A percentile compares a stretch with the other conserved stretches of the same genome.
These are phyloP conservation scores for Lithodes maja DNA, from an alignment of 2,888 invertebrate genomes.

Conservation along the genomic window DNA sequence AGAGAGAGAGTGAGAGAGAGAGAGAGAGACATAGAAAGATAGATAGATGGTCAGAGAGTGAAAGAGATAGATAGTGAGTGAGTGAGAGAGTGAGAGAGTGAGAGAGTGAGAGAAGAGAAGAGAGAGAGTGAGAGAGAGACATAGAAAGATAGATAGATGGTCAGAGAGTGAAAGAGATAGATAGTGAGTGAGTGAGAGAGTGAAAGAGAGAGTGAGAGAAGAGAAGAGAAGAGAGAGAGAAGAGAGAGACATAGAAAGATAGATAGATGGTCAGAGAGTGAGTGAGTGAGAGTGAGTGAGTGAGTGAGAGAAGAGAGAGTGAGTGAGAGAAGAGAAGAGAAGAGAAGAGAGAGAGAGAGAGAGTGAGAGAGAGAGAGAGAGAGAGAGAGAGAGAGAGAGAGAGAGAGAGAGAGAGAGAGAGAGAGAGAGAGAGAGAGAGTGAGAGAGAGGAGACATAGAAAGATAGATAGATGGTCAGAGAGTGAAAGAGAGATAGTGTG, in stretches of 20 bases:
- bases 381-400: neutral
- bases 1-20: conserved; percentile 7
- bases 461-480: neutral
- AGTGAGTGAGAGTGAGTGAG: neutral
- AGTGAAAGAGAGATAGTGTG: too few species aligned
- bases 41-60: neutral
- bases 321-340: neutral
- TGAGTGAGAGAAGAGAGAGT: neutral
- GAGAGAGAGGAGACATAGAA: neutral
- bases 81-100: neutral
- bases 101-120: neutral
- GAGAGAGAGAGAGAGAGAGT: neutral
- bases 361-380: conserved; percentile 12
- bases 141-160: neutral
- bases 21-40: too few species aligned
- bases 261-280: neutral
- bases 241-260: neutral
- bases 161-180: neutral
- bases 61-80: conserved; percentile 4
- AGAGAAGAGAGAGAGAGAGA: neutral
- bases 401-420: neutral
- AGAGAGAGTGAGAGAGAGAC: neutral
- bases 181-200: too few species aligned
- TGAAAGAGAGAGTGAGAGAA: too few species aligned
- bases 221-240: neutral